phyloP scores from a whole-genome alignment of 1,140 invertebrate genomes.

The Bombus soroeensis region DNA sequence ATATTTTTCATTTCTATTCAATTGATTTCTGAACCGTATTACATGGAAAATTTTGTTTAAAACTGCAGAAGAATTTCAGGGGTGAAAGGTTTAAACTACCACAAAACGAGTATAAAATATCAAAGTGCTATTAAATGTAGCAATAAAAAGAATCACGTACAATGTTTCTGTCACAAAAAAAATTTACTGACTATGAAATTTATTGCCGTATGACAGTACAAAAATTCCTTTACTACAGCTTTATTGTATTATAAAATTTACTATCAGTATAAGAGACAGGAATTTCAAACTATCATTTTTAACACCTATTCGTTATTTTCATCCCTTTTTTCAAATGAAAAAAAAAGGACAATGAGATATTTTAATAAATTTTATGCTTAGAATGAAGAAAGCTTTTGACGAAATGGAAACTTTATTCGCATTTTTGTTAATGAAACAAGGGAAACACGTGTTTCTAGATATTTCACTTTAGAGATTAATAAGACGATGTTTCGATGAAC shows the following conservation, averaged over 20 bases:
- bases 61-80: neutral
- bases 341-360: neutral
- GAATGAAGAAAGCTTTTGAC: too few relatives aligned
- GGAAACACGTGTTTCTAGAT: neutral
- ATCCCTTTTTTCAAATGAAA: neutral
- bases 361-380: neutral
- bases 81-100: too few relatives aligned
- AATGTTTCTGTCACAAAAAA: neutral
- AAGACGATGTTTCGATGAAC: slow-evolving; percentile 14
- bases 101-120: neutral
- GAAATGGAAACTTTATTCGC: neutral
- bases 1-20: too few relatives aligned
- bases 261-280: too few relatives aligned
- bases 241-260: neutral
- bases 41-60: neutral
- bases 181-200: too few relatives aligned
- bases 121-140: neutral
- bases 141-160: neutral
- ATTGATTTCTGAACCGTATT: too few relatives aligned
- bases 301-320: neutral
- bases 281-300: neutral
- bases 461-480: slow-evolving; percentile 14
- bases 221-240: neutral
- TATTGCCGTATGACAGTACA: too few relatives aligned
- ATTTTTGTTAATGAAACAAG: neutral